Percentiles rank a stretch among this genome's conserved stretches.
phyloP scores from a whole-genome alignment of 1,140 invertebrate species.

The Lucilia cuprina region DNA sequence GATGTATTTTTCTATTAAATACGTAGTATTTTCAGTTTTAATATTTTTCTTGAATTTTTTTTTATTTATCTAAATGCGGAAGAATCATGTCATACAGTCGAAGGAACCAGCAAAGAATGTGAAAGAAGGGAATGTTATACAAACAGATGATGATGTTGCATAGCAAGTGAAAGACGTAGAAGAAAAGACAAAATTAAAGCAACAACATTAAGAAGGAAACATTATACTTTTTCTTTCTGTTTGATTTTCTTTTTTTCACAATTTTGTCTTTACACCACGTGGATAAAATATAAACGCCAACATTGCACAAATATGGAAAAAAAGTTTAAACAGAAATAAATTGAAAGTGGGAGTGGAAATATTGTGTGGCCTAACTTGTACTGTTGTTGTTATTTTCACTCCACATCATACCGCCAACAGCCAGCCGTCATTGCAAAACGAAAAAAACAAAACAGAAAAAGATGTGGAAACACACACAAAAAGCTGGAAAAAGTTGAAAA shows the following conservation, averaged over 20 bases:
- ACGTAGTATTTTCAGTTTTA: constrained; percentile 16
- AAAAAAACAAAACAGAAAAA: background rate
- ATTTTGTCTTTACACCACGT: background rate
- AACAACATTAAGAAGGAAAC: background rate
- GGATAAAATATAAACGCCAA: background rate
- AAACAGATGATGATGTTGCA: background rate
- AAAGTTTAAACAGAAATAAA: background rate
- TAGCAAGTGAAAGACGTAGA: background rate
- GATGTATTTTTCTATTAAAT: constrained; percentile 15
- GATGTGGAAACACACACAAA: background rate
- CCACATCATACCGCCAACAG: background rate
- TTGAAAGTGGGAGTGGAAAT: background rate
- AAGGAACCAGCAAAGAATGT: background rate
- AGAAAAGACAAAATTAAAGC: background rate
- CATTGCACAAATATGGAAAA: background rate
- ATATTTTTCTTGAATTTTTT: background rate
- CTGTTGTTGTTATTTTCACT: background rate
- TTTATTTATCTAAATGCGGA: background rate
- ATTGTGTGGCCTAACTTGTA: background rate
- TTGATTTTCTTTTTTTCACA: background rate
- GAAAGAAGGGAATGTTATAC: background rate
- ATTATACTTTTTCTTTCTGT: background rate
- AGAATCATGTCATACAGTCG: constrained; percentile 11
- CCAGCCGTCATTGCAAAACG: background rate
- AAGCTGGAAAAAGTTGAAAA: constrained; percentile 11